phyloP scores from a whole-genome alignment of 2,797 vertebrate genomes.

The Nyctibius grandis region DNA sequence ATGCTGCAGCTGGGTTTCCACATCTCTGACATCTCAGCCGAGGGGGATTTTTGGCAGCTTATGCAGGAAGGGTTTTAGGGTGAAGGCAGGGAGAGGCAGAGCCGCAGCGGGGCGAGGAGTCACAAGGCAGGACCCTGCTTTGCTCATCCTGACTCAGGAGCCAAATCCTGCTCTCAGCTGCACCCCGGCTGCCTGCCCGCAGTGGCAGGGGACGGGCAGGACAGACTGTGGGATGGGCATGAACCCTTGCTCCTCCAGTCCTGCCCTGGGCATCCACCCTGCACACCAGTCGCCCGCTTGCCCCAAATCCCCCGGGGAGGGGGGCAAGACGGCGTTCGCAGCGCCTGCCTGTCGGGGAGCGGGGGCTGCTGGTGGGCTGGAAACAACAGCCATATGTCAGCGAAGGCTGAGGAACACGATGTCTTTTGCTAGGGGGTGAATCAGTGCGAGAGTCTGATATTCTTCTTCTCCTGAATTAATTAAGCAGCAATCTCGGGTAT shows the following conservation, averaged over 20 bases:
- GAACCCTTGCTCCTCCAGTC: not conserved
- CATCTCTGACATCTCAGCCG: not conserved
- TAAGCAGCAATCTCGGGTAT: conserved; percentile 19
- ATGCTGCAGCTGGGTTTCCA: accelerated
- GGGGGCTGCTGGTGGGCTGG: conserved; percentile 53
- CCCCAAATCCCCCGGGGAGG: not conserved
- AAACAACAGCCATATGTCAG: conserved; percentile 47
- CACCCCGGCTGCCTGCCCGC: not conserved
- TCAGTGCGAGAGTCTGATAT: conserved; percentile 26
- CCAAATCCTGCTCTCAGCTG: not conserved
- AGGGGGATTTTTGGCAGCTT: not conserved
- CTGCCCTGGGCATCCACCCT: not conserved
- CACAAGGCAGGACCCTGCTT: not conserved
- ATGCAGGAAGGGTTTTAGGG: accelerated
- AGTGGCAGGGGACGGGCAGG: not conserved
- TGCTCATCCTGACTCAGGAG: not conserved
- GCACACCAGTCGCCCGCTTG: not conserved
- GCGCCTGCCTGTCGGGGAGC: not conserved
- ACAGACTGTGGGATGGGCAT: accelerated
- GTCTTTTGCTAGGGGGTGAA: conserved; percentile 48
- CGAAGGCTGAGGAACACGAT: conserved; percentile 31
- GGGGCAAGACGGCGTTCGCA: not conserved
- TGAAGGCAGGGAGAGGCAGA: not conserved
- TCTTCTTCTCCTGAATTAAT: conserved; percentile 53
- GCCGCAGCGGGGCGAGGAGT: not conserved